phyloP scores from a whole-genome alignment of 2,797 vertebrate genomes.

The Chromis chromis region DNA sequence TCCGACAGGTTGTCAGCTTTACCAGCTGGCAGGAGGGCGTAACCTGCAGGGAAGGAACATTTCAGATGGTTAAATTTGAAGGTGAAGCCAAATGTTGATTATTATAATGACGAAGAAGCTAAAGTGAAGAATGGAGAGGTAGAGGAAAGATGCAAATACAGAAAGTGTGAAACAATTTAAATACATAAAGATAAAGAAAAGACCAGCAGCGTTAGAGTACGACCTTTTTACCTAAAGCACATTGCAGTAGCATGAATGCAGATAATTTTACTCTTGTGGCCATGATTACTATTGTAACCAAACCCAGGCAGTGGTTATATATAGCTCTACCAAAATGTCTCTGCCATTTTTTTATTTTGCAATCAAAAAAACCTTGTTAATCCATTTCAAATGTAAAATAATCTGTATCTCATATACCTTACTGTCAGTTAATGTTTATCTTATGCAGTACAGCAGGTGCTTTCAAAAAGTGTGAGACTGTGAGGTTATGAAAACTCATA shows the following conservation, averaged over 20 bases:
- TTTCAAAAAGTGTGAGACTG: not conserved
- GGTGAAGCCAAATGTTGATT: not conserved
- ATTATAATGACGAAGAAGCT: not conserved
- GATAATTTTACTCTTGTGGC: not conserved
- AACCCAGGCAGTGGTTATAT: too few species aligned
- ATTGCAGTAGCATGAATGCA: not conserved
- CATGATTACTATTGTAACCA: not conserved
- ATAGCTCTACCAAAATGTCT: too few species aligned
- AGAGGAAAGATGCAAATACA: not conserved
- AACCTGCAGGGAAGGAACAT: constrained; percentile 80
- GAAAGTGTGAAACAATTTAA: too few species aligned
- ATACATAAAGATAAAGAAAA: not conserved
- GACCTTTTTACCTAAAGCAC: not conserved
- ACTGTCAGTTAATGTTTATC: too few species aligned
- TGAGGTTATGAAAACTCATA: not conserved
- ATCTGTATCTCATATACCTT: not conserved
- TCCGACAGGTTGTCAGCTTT: constrained; percentile 93
- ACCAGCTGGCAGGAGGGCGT: constrained; percentile 84
- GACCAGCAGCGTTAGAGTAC: not conserved
- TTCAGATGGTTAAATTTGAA: not conserved
- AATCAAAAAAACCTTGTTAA: not conserved
- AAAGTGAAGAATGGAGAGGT: not conserved
- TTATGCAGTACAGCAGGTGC: not conserved
- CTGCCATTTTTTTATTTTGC: too few species aligned
- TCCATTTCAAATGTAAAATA: not conserved